These are phyloP conservation scores for Aporophyla nigra DNA, from an alignment of 2,888 invertebrate genomes.

Conservation along the genomic window DNA sequence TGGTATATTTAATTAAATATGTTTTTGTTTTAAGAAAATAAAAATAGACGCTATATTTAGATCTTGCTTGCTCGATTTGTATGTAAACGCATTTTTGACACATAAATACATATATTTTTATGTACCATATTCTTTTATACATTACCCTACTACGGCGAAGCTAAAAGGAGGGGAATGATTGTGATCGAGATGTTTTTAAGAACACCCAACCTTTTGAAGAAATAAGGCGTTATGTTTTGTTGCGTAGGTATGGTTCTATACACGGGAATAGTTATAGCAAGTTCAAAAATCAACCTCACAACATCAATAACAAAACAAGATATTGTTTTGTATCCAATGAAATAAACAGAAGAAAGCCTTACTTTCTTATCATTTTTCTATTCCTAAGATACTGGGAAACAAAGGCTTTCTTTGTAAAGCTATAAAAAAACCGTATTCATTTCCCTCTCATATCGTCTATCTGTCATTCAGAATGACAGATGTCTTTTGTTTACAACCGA, in stretches of 20 bases:
- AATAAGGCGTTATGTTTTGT: no score
- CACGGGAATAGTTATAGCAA: not conserved
- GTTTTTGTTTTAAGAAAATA: no score
- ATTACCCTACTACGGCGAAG: no score
- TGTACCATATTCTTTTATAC: no score
- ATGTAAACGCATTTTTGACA: no score
- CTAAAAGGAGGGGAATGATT: no score
- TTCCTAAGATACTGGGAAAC: not conserved
- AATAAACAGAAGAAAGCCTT: not conserved
- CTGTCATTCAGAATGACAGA: slow-evolving; percentile 33
- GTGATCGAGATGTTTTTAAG: no score
- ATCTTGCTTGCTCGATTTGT: no score
- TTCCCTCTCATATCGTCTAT: slow-evolving; percentile 24
- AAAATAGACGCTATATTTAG: no score
- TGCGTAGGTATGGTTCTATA: not conserved
- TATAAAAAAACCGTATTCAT: slow-evolving; percentile 29
- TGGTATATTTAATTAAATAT: no score
- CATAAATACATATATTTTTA: no score
- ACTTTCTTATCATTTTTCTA: not conserved
- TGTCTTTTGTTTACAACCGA: slow-evolving; percentile 48
- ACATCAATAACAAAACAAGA: not conserved
- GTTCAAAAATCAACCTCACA: not conserved
- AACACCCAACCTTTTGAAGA: no score
- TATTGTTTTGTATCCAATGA: not conserved
- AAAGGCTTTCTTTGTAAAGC: slow-evolving; percentile 1